Evolutionary conservation across 2,113 vertebrate genomes (phyloP), one percentile per base, ranked within the genome.

Genomic region (Notothenia rossii): DNA sequence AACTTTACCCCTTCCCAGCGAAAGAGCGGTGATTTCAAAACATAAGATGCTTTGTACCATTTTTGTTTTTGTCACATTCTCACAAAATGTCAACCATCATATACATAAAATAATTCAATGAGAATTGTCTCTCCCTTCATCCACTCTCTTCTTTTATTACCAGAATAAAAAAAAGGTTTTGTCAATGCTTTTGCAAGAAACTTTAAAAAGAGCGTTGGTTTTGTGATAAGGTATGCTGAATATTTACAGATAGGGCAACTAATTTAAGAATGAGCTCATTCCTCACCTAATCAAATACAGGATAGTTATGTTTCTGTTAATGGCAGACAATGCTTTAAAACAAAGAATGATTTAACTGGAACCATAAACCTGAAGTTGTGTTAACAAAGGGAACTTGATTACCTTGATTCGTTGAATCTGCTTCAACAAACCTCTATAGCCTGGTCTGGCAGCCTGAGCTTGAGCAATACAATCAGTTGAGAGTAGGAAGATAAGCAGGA

Each of bases 401-500:
- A 36, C 55, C 10, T 60, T 72, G 48, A 48, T 69, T 22, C 49
- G 65, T 40, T 66, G 22, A 74, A 17, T 43, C 17, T 76, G 7
- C 46, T n/a, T 56, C 40, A 61, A 49, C 22, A 73, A 55, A 48
- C 73, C 51, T 56, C 58, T 56, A 67, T 22, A 43, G 63, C 51
- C 61, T 58, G 58, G 33, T 48, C 29, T 29, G 29, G 29, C 29
- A 29, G 29, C 29, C 29, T 29, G 29, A 29, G 29, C 3, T 29
- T 29, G 29, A 29, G 3, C 29, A 29, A 29, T 29, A 29, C 25
- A 29, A 29, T 29, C 53, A 81, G n/a, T 53, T 1, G 50, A 33
- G 64, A 72, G 62, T n/a, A 50, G 20, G n/a, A 67, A 64, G 58
- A 61, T 63, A 56, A 53, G 70, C 69, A 72, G 71, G 78, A 88